A percentile compares a stretch with the other conserved stretches of the same genome.
Conservation (phyloP, 1,140 invertebrate species). For the Teleopsis dalmanni region DNA sequence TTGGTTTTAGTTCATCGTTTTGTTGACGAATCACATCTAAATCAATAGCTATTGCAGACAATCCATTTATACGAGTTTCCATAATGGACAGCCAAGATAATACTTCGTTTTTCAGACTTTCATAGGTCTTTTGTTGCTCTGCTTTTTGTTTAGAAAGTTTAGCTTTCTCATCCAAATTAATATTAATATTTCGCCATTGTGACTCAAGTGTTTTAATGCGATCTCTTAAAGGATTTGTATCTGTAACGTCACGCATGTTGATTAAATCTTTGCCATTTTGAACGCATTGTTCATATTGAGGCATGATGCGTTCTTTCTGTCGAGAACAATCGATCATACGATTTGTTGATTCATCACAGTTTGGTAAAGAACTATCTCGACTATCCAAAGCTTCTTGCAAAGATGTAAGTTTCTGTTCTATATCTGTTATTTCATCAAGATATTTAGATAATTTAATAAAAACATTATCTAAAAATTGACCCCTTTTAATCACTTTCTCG, state of each 20-base stretch:
- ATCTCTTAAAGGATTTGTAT: constrained; percentile 76
- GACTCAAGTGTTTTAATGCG: constrained; percentile 79
- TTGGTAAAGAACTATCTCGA: constrained; percentile 56
- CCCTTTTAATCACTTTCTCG: constrained; percentile 69
- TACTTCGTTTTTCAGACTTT: constrained; percentile 74
- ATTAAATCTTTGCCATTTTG: constrained; percentile 73
- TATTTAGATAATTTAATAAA: constrained; percentile 64
- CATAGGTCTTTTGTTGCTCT: constrained; percentile 78
- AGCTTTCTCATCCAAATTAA: constrained; percentile 72
- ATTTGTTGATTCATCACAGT: constrained; percentile 58
- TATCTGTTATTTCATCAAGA: constrained; percentile 56
- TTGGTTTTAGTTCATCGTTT: constrained; percentile 78
- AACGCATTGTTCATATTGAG: constrained; percentile 68
- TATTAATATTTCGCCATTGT: constrained; percentile 78
- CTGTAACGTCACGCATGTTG: constrained; percentile 83
- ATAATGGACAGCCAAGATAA: constrained; percentile 76
- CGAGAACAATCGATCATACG: constrained; percentile 54
- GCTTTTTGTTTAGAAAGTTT: constrained; percentile 72
- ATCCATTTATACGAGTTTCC: constrained; percentile 61
- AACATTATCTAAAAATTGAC: constrained; percentile 75
- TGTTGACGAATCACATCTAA: constrained; percentile 76
- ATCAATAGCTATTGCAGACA: constrained; percentile 80
- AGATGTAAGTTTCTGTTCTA: constrained; percentile 63
- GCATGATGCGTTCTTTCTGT: constrained; percentile 43
- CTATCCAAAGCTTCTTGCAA: constrained; percentile 71